Evolutionary conservation across 1,140 invertebrate species (phyloP).

Genomic region (Harpegnathos saltator): DNA sequence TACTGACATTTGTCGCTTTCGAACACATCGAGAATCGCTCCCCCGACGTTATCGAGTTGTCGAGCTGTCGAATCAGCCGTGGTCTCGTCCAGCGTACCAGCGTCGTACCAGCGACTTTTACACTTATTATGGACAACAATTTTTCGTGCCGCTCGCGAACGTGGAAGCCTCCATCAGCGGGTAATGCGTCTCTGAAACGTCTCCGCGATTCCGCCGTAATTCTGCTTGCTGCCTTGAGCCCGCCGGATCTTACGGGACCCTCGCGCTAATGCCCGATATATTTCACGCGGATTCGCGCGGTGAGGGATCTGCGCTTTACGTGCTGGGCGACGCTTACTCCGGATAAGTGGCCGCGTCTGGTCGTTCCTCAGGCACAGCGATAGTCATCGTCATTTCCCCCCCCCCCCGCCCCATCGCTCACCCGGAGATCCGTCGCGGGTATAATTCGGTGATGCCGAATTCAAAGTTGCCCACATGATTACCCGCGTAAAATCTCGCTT

Average conservation of each 20-base stretch:
- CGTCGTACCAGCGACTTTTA: background rate
- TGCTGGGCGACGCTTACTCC: constrained; percentile 45
- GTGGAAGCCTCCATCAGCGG: background rate
- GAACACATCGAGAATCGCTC: constrained; percentile 39
- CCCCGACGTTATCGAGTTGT: background rate
- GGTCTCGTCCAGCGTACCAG: no score
- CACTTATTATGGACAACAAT: background rate
- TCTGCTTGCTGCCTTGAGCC: constrained; percentile 45
- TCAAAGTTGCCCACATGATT: no score
- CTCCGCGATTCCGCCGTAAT: constrained; percentile 60
- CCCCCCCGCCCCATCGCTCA: background rate
- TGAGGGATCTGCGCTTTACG: constrained; percentile 44
- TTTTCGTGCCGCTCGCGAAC: background rate
- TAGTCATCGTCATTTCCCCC: constrained; percentile 27
- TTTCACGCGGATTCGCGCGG: constrained; percentile 42
- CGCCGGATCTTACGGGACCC: constrained; percentile 56
- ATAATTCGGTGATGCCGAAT: no score
- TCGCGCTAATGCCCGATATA: constrained; percentile 56
- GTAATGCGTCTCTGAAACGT: constrained; percentile 39
- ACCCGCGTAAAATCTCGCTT: no score
- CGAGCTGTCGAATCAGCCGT: no score
- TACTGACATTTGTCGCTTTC: constrained; percentile 49
- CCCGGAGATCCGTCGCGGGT: constrained; percentile 22
- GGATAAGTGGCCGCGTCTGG: constrained; percentile 51
- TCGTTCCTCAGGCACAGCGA: constrained; percentile 40